Percentiles rank a stretch among this genome's conserved stretches.
Evolutionary conservation across 1,140 invertebrate genomes (phyloP).

Genomic region (Theocolax elegans): DNA sequence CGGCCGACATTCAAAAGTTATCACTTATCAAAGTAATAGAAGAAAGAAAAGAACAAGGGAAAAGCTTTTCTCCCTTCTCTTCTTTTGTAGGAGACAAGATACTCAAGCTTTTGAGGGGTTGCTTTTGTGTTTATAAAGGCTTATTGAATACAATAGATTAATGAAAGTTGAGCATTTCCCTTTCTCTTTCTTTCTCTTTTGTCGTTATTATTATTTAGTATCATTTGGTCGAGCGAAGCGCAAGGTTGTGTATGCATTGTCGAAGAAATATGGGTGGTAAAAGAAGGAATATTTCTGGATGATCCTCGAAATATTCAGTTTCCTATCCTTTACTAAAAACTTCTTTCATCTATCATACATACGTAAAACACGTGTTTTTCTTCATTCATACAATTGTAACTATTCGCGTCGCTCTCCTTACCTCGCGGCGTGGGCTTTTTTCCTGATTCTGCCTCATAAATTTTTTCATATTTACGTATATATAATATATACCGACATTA

Average conservation of each 20-base stretch:
- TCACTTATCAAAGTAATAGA: neutral
- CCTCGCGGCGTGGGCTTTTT: constrained; percentile 23
- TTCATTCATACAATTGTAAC: constrained; percentile 12
- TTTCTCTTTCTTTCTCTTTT: constrained; percentile 10
- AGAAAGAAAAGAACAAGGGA: constrained; percentile 6
- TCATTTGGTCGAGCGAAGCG: neutral
- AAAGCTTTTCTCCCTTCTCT: neutral
- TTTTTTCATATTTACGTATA: constrained; percentile 29
- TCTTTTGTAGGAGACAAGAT: neutral
- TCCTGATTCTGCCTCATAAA: constrained; percentile 15
- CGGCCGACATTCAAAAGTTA: neutral
- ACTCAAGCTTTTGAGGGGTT: constrained; percentile 7
- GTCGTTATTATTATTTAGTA: constrained; percentile 7
- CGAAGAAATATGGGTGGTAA: neutral
- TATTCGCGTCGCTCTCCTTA: constrained; percentile 19
- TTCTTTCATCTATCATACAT: constrained; percentile 4
- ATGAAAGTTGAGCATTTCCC: neutral
- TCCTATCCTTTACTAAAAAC: constrained; percentile 13
- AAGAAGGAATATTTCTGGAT: constrained; percentile 2
- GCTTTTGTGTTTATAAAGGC: neutral
- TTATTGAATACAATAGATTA: constrained; percentile 3
- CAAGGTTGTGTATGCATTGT: constrained; percentile 6
- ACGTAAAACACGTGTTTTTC: constrained; percentile 6
- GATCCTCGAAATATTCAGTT: constrained; percentile 6
- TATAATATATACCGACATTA: constrained; percentile 37